These are phyloP conservation scores for Spilogale gracilis DNA, from an alignment of 2,113 vertebrate species.

Conservation along the genomic window DNA sequence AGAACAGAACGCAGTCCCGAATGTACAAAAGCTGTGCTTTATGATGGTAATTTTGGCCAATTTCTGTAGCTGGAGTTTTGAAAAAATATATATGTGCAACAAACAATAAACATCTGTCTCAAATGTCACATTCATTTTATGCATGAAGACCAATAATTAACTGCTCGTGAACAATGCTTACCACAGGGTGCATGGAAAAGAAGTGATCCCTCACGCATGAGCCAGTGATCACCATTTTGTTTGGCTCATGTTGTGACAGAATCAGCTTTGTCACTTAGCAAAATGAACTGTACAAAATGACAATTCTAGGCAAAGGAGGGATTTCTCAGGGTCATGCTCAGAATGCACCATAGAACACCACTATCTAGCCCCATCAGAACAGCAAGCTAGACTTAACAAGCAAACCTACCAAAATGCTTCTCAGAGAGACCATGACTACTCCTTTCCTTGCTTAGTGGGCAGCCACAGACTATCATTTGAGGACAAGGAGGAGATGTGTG, in stretches of 20 bases:
- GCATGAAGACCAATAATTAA: conserved; percentile 78
- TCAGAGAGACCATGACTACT: neutral
- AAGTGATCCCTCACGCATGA: neutral
- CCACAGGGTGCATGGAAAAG: neutral
- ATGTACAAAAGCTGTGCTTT: conserved; percentile 62
- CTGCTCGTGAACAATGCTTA: conserved; percentile 55
- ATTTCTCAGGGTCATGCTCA: conserved; percentile 46
- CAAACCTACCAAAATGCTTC: neutral
- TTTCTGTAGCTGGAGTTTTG: conserved; percentile 74
- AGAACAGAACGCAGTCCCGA: conserved; percentile 55
- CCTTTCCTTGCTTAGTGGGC: neutral
- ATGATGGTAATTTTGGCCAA: conserved; percentile 73
- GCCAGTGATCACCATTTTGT: conserved; percentile 46
- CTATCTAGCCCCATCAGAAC: neutral
- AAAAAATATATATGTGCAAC: conserved; percentile 57
- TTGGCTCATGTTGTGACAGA: conserved; percentile 60
- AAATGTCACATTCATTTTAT: conserved; percentile 79
- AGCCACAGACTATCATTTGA: neutral
- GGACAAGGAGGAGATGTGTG: neutral
- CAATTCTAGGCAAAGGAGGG: neutral
- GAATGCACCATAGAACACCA: conserved; percentile 16
- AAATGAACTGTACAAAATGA: conserved; percentile 70
- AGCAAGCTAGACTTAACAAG: neutral
- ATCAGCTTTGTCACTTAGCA: conserved; percentile 69
- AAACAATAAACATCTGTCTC: conserved; percentile 81